Percentiles rank a stretch among this genome's conserved stretches.
Conservation (phyloP, 2,797 vertebrate species). For the Lepilemur septentrionalis region DNA sequence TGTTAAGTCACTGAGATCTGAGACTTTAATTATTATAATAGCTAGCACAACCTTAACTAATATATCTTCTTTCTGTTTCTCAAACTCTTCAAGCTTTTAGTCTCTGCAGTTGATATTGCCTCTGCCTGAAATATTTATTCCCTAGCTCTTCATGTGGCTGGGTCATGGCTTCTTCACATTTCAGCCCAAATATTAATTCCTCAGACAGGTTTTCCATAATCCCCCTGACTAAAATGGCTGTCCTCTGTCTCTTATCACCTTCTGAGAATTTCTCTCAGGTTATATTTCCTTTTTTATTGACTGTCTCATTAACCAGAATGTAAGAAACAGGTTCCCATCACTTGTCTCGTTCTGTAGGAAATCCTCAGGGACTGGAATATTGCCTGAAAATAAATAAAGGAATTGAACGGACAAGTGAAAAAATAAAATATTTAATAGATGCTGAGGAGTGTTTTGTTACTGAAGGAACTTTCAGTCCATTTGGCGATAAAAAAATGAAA, state of each 20-base stretch:
- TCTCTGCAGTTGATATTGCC: not conserved
- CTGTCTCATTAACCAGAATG: not conserved
- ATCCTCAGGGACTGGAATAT: not conserved
- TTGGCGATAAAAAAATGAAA: not conserved
- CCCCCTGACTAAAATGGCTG: not conserved
- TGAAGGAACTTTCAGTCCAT: not conserved
- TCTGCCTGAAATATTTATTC: not conserved
- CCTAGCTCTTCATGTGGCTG: not conserved
- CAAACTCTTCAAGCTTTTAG: not conserved
- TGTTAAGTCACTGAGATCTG: not conserved
- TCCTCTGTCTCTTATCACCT: not conserved
- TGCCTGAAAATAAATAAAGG: not conserved
- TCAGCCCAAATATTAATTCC: not conserved
- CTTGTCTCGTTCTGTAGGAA: not conserved
- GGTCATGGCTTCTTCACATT: not conserved
- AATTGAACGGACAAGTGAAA: not conserved
- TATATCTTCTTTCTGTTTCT: not conserved
- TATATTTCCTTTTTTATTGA: constrained; percentile 2
- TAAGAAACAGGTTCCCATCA: constrained; percentile 6
- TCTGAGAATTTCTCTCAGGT: not conserved
- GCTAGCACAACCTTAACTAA: not conserved
- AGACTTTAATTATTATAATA: not conserved
- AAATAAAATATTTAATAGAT: not conserved
- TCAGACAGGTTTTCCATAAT: not conserved
- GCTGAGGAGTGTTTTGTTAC: not conserved